Conservation (phyloP, 2,888 invertebrate genomes). For the Watsonalla binaria region DNA sequence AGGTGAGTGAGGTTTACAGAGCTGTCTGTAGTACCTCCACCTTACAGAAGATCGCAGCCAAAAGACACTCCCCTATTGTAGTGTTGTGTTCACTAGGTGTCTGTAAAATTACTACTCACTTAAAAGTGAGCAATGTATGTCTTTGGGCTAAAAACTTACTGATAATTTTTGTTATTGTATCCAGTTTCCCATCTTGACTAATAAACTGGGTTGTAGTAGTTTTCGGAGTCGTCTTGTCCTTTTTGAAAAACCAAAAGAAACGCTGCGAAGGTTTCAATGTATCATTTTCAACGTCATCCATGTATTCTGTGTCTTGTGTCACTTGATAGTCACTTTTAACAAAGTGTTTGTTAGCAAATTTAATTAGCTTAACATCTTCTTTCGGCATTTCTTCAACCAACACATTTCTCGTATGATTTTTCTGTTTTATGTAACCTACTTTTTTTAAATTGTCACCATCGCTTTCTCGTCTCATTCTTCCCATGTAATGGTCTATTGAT, state of each 20-base stretch:
- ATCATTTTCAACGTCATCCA: neutral
- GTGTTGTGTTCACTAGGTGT: too few relatives aligned
- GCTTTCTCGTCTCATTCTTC: conserved; percentile 12
- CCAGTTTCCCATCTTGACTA: neutral
- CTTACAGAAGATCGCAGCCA: too few relatives aligned
- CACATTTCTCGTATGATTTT: neutral
- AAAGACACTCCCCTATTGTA: too few relatives aligned
- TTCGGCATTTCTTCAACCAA: neutral
- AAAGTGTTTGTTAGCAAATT: neutral
- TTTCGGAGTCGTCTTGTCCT: neutral
- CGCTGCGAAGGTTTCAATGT: neutral
- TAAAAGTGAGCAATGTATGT: too few relatives aligned
- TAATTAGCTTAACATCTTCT: neutral
- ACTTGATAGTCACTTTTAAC: neutral
- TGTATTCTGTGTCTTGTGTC: neutral
- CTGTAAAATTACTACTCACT: too few relatives aligned
- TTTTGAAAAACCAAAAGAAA: neutral
- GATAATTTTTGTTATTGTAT: conserved; percentile 14
- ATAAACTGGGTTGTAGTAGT: neutral
- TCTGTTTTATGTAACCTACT: conserved; percentile 7
- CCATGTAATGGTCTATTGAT: conserved; percentile 31
- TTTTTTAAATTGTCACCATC: conserved; percentile 1
- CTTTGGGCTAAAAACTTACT: neutral
- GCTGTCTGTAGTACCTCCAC: too few relatives aligned
- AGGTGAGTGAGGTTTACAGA: too few relatives aligned